A percentile compares a stretch with the other conserved stretches of the same genome.
Evolutionary conservation across 1,140 invertebrate species (phyloP).

Genomic region (Drosophila truncata): DNA sequence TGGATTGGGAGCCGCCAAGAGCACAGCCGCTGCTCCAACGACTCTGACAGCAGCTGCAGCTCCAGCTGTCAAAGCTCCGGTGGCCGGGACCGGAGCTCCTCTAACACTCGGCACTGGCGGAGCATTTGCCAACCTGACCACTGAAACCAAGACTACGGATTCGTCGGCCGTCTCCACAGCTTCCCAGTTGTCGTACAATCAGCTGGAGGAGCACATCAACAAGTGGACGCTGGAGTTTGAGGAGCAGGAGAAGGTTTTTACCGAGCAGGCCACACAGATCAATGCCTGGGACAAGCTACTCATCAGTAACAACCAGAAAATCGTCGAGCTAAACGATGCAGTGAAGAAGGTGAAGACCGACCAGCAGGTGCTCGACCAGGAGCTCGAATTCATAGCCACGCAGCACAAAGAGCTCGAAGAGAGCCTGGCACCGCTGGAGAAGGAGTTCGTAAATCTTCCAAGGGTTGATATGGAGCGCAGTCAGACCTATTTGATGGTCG

Average conservation of each 20-base stretch:
- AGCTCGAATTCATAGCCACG: conserved; percentile 96
- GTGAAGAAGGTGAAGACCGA: conserved; percentile 95
- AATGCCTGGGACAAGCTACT: conserved; percentile 97
- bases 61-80: conserved; percentile 39
- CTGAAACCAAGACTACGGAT: conserved; percentile 74
- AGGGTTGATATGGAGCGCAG: conserved; percentile 94
- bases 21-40: conserved; percentile 16
- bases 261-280: conserved; percentile 97
- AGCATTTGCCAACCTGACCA: conserved; percentile 64
- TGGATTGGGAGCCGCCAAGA: conserved; percentile 31
- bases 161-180: conserved; percentile 57
- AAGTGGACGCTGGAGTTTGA: conserved; percentile 98
- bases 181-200: conserved; percentile 90
- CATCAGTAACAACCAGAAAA: conserved; percentile 96
- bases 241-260: conserved; percentile 96
- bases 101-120: conserved; percentile 37
- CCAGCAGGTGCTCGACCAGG: conserved; percentile 95
- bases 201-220: conserved; percentile 97
- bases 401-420: conserved; percentile 97
- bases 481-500: conserved; percentile 94
- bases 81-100: conserved; percentile 31
- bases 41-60: conserved; percentile 29
- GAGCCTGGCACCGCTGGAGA: conserved; percentile 93
- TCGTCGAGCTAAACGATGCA: conserved; percentile 93
- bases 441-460: conserved; percentile 90